A percentile compares a stretch with the other conserved stretches of the same genome.
These are phyloP conservation scores for Eristalis pertinax DNA, from an alignment of 2,888 invertebrate genomes.

Conservation along the genomic window DNA sequence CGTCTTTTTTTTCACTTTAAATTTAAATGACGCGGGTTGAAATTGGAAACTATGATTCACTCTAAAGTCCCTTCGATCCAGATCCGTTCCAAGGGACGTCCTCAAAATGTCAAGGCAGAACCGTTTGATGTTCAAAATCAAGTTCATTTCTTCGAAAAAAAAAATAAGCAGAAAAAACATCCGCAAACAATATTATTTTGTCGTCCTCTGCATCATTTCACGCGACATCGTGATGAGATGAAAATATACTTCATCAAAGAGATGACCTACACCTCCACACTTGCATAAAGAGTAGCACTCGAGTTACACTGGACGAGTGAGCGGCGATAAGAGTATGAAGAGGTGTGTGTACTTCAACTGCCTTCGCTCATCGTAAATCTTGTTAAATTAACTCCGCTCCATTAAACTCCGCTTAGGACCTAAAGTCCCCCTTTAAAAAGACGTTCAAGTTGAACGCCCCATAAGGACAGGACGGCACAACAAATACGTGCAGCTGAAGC, in stretches of 20 bases:
- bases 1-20: no score
- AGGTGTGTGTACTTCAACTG: constrained; percentile 41
- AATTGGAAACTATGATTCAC: background rate
- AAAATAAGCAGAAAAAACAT: constrained; percentile 9
- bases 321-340: background rate
- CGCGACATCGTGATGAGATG: constrained; percentile 20
- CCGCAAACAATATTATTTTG: constrained; percentile 20
- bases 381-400: constrained; percentile 69
- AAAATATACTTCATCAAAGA: constrained; percentile 42
- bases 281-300: background rate
- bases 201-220: constrained; percentile 40
- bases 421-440: constrained; percentile 38
- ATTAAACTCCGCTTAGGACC: constrained; percentile 62
- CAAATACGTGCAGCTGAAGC: background rate
- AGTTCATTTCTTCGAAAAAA: background rate
- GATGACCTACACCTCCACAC: constrained; percentile 9
- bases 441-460: constrained; percentile 6
- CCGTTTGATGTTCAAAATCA: constrained; percentile 39
- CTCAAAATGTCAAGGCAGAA: background rate
- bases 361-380: constrained; percentile 56
- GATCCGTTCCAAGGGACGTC: background rate
- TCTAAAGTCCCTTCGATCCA: background rate
- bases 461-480: constrained; percentile 10
- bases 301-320: background rate
- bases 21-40: background rate